A percentile compares a stretch with the other conserved stretches of the same genome.
Evolutionary conservation across 2,113 vertebrate genomes (phyloP).

Genomic region (Pygoscelis antarcticus): DNA sequence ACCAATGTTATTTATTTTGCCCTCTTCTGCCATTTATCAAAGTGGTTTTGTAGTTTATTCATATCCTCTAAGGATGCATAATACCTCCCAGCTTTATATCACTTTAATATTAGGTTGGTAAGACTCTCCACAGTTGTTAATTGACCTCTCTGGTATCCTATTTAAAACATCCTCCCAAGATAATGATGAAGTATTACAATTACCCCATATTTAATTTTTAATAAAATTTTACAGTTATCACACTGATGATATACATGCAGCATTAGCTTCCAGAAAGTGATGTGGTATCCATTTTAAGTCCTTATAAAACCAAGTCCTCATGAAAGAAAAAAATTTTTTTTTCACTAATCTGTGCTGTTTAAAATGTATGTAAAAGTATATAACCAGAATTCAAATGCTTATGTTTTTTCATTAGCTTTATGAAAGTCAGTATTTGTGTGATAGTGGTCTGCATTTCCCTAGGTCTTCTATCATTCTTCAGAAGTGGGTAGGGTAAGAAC

Average conservation of each 20-base stretch:
- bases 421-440: neutral
- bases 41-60: neutral
- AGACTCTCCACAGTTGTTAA: conserved; percentile 11
- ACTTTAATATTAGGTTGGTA: conserved; percentile 36
- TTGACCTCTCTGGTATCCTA: conserved; percentile 14
- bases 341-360: neutral
- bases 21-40: conserved; percentile 37
- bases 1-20: conserved; percentile 6
- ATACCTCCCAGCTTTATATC: conserved; percentile 19
- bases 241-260: neutral
- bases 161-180: conserved; percentile 24
- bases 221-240: neutral
- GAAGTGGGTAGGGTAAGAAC: neutral
- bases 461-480: neutral
- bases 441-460: neutral
- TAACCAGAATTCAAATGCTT: neutral
- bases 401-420: neutral
- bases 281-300: neutral
- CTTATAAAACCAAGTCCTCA: neutral
- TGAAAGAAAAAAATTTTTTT: neutral
- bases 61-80: neutral
- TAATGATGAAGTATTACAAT: conserved; percentile 3
- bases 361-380: neutral
- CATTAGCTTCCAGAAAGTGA: neutral
- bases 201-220: neutral